Base-by-base conservation (phyloP, 2,888 invertebrate species). In the Carpatolechia fugitivella region DNA sequence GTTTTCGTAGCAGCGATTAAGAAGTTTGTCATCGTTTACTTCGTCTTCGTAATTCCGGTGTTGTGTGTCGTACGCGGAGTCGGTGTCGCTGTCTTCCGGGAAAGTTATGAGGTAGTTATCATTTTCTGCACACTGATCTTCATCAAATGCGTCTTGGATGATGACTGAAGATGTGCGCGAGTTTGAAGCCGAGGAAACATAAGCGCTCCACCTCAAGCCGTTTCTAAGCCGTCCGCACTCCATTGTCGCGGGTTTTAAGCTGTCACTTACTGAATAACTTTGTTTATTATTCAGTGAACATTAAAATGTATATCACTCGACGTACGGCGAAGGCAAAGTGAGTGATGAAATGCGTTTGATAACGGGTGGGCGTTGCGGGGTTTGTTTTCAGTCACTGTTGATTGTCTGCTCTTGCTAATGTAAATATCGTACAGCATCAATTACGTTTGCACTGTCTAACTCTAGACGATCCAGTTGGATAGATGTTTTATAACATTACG, bases 31-130 rank as follows among this genome's bases (percentile, higher is more conserved):
- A 61, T 70, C 70, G 65, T 72, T 71, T 66, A 65, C 63, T 61
- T 58, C 55, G 13, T 68, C 68, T 54, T 72, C 65, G 56, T 64
- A 64, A 68, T 66, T 69, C 59, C 59, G 61, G 36, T 69, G 70
- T 71, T 67, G 68, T 61, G 62, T 59, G 55, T 75, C 72, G 58
- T 65, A 59, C 8, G 60, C 63, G 24, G 71, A 72, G 62, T 77
- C 76, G 35, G 63, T 63, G 59, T 83, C 79, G 48, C 75, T 78
- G 58, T 71, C 70, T 33, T 85, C 82, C 13, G 84, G 82, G 53
- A 74, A 85, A 60, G 82, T 80, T 63, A 85, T 82, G 18, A 78
- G 62, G 65, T 85, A 87, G 60, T 79, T 78, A 57, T 85, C 82
- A 60, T 77, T 72, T 38, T 65, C 65, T 14, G 69, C 56, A 58